These are phyloP conservation scores for Thryonomys swinderianus DNA, from an alignment of 2,113 vertebrate species.

Conservation along the genomic window DNA sequence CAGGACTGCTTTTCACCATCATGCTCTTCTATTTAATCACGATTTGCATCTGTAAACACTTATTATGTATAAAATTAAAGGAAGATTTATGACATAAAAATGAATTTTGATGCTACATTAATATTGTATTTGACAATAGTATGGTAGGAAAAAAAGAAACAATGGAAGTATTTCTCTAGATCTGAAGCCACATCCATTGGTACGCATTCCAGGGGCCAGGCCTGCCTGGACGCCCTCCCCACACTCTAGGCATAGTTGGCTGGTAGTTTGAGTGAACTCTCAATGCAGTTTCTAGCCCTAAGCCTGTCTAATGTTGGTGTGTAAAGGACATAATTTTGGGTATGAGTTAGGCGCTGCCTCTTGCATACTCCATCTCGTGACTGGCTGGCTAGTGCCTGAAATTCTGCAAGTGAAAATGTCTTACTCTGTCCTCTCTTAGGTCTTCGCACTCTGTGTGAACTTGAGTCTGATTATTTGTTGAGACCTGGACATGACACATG, in stretches of 20 bases:
- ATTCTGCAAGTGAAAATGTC: background rate
- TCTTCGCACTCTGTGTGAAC: background rate
- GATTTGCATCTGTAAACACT: conserved; percentile 75
- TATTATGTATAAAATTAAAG: conserved; percentile 75
- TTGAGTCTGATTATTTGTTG: background rate
- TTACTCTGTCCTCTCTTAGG: background rate
- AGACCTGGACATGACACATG: background rate
- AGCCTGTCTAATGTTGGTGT: background rate
- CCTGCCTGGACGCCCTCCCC: background rate
- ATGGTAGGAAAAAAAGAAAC: conserved; percentile 45
- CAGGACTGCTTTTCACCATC: conserved; percentile 68
- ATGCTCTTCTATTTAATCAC: conserved; percentile 66
- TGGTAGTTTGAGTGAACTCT: background rate
- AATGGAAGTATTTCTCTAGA: background rate
- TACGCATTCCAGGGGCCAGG: background rate
- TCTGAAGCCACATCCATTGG: background rate
- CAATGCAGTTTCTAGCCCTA: background rate
- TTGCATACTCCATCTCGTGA: background rate
- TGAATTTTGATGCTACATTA: conserved; percentile 67
- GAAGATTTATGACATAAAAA: conserved; percentile 69
- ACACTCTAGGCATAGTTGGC: background rate
- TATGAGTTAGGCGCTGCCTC: background rate
- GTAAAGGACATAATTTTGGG: background rate
- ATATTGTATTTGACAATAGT: conserved; percentile 56
- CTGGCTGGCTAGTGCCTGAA: background rate